Evolutionary conservation across 2,797 vertebrate genomes (phyloP).

Genomic region (Schizopygopsis malacanthus): DNA sequence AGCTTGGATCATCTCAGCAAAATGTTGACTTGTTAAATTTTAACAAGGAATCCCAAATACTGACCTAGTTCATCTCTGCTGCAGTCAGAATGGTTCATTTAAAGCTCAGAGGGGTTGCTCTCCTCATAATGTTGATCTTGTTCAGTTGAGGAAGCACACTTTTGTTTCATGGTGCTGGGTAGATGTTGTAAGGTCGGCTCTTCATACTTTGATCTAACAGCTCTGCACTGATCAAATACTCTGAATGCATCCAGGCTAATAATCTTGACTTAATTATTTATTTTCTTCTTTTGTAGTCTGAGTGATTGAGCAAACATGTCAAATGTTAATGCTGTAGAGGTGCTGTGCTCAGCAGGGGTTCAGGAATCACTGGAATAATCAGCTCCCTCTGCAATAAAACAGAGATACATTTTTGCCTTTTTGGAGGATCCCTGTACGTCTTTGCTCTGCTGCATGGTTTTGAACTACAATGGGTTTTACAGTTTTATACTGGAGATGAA

Average conservation of each 20-base stretch:
- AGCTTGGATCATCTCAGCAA: background rate
- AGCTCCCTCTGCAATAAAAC: background rate
- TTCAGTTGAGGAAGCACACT: conserved; percentile 37
- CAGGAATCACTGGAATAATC: conserved; percentile 12
- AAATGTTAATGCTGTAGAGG: conserved; percentile 26
- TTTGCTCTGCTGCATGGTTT: background rate
- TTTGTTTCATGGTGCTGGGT: background rate
- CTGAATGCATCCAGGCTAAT: conserved; percentile 26
- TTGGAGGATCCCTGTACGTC: background rate
- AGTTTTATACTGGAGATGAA: background rate
- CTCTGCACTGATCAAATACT: conserved; percentile 33
- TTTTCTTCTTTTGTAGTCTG: conserved; percentile 24
- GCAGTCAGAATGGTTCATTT: conserved; percentile 39
- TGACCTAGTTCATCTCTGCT: conserved; percentile 41
- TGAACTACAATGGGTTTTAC: background rate
- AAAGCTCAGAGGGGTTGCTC: conserved; percentile 23
- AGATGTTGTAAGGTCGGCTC: conserved; percentile 19
- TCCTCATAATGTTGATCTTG: conserved; percentile 43
- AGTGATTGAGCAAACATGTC: conserved; percentile 39
- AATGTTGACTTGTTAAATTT: background rate
- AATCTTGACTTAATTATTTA: conserved; percentile 4
- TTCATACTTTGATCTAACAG: conserved; percentile 40
- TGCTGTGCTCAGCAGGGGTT: conserved; percentile 22
- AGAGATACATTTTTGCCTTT: background rate
- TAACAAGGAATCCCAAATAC: conserved; percentile 15